phyloP scores from a whole-genome alignment of 2,797 vertebrate genomes.

The Clarias platycephalus region DNA sequence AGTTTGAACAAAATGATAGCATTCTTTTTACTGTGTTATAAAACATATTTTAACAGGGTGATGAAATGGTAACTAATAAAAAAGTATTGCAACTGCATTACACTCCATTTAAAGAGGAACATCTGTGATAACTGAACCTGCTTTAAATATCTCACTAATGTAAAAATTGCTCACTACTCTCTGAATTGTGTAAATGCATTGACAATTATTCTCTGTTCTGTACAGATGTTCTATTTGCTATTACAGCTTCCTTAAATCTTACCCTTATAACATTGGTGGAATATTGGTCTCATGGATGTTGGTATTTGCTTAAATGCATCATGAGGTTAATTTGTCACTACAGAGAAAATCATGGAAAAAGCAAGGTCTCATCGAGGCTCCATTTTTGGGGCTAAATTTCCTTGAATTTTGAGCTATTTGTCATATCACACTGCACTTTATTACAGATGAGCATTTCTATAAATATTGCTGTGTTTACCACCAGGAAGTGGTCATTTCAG shows the following conservation, averaged over 20 bases:
- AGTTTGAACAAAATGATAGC: background rate
- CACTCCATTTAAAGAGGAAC: background rate
- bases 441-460: slow-evolving; percentile 30
- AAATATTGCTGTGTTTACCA: slow-evolving; percentile 13
- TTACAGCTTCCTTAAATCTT: background rate
- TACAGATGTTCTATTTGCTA: background rate
- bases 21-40: background rate
- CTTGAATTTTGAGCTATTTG: background rate
- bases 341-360: slow-evolving; percentile 7
- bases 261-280: background rate
- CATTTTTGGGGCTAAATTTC: background rate
- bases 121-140: slow-evolving; percentile 14
- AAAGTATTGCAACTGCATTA: background rate
- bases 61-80: background rate
- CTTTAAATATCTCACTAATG: background rate
- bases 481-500: slow-evolving; percentile 7
- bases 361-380: background rate
- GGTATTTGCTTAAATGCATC: background rate
- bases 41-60: slow-evolving; percentile 1
- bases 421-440: slow-evolving; percentile 1
- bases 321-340: background rate
- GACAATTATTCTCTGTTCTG: background rate
- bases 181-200: background rate
- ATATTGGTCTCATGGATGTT: background rate
- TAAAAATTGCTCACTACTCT: background rate